Percentiles rank a stretch among this genome's conserved stretches.
These are phyloP conservation scores for Rhinoderma darwinii DNA, from an alignment of 2,113 vertebrate genomes.

Conservation along the genomic window DNA sequence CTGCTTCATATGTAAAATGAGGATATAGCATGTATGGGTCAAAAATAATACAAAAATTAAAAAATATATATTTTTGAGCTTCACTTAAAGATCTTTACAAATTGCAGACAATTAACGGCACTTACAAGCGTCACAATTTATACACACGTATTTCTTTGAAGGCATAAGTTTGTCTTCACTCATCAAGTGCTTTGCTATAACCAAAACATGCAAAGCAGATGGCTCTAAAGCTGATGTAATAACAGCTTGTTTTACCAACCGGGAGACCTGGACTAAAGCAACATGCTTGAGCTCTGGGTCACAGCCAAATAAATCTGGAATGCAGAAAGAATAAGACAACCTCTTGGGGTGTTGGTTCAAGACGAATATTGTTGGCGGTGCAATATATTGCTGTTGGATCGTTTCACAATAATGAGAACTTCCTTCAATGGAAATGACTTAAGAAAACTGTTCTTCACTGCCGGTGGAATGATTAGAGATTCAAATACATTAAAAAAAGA, in stretches of 20 bases:
- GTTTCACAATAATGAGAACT: constrained; percentile 2
- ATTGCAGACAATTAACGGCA: not conserved
- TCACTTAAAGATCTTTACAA: not conserved
- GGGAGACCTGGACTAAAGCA: constrained; percentile 40
- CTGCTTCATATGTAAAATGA: not conserved
- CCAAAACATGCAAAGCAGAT: constrained; percentile 48
- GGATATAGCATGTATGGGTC: not conserved
- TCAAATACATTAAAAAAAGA: not conserved
- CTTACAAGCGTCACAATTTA: not conserved
- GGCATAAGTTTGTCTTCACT: constrained; percentile 32
- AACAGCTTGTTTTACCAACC: constrained; percentile 52
- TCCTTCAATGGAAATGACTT: not conserved
- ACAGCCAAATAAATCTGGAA: constrained; percentile 34
- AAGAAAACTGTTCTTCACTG: not conserved
- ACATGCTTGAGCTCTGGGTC: constrained; percentile 38
- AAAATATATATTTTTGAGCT: not conserved
- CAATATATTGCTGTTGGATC: constrained; percentile 33
- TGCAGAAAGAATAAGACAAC: constrained; percentile 38
- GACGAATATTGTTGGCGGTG: constrained; percentile 15
- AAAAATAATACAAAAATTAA: too few relatives aligned
- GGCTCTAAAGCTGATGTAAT: constrained; percentile 33
- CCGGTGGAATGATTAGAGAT: not conserved
- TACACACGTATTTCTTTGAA: not conserved
- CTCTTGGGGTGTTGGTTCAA: constrained; percentile 44
- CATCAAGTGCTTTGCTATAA: constrained; percentile 18